phyloP scores from a whole-genome alignment of 2,113 vertebrate genomes.

The Zosterops japonicus region DNA sequence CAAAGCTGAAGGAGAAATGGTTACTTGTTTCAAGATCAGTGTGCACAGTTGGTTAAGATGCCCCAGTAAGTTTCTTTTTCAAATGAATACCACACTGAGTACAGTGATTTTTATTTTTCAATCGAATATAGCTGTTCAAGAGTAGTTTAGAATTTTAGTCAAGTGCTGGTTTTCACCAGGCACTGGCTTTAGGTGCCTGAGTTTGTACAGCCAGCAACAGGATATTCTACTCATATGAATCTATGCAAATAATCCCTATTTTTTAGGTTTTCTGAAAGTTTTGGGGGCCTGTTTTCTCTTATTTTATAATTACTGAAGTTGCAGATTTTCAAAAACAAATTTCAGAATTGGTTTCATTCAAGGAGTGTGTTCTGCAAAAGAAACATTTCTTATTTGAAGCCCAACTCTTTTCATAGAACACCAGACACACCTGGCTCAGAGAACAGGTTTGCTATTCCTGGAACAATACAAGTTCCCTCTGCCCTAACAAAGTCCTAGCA shows the following conservation, averaged over 20 bases:
- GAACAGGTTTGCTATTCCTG: not conserved
- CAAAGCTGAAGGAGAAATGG: not conserved
- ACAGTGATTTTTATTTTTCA: not conserved
- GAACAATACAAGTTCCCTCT: not conserved
- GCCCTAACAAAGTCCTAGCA: not conserved
- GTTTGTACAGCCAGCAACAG: not conserved
- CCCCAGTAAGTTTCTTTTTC: not conserved
- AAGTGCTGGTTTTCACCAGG: not conserved
- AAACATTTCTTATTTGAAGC: not conserved
- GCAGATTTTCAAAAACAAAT: not conserved
- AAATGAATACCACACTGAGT: not conserved
- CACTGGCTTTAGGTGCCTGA: not conserved
- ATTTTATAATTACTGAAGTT: not conserved
- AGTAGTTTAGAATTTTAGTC: not conserved
- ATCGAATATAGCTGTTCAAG: not conserved
- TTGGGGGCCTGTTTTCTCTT: not conserved
- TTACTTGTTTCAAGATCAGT: not conserved
- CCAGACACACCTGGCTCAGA: not conserved
- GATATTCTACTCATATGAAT: not conserved
- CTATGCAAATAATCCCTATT: not conserved
- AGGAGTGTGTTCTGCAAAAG: not conserved
- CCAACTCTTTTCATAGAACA: not conserved
- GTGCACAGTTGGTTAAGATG: not conserved
- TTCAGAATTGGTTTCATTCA: not conserved
- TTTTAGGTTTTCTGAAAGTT: not conserved